phyloP scores from a whole-genome alignment of 2,888 invertebrate species.

The Drosophila kuntzei region DNA sequence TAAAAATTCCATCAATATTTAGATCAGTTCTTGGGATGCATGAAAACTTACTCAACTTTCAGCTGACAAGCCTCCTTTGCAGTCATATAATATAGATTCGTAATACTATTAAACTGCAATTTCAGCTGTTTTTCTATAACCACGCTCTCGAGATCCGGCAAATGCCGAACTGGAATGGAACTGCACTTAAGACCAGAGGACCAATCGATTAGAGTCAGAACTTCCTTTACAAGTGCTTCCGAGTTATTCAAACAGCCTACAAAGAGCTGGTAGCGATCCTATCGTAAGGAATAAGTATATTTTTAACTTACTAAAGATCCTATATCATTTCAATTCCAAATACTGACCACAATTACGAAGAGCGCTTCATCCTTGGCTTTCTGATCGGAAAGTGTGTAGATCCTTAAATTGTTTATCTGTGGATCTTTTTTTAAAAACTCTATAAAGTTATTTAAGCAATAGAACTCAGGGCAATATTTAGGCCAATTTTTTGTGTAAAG shows the following conservation, averaged over 20 bases:
- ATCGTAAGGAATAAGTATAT: neutral
- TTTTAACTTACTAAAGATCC: neutral
- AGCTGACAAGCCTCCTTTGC: slow-evolving; percentile 64
- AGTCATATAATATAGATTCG: slow-evolving; percentile 71
- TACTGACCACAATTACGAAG: slow-evolving; percentile 60
- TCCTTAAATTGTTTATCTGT: slow-evolving; percentile 33
- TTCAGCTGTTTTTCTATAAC: slow-evolving; percentile 69
- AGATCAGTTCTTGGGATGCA: accelerated
- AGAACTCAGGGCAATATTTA: slow-evolving; percentile 70
- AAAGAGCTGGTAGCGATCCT: slow-evolving; percentile 85
- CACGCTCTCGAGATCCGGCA: slow-evolving; percentile 64
- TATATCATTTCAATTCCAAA: neutral
- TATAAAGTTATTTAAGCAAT: slow-evolving; percentile 72
- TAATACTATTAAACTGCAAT: slow-evolving; percentile 65
- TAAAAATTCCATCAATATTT: neutral
- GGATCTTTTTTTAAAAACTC: slow-evolving; percentile 46
- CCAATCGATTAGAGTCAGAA: slow-evolving; percentile 82
- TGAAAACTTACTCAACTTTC: slow-evolving; percentile 64
- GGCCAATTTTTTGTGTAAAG: slow-evolving; percentile 61
- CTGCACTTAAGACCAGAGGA: slow-evolving; percentile 80
- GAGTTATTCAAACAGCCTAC: slow-evolving; percentile 71
- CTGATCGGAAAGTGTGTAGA: slow-evolving; percentile 38
- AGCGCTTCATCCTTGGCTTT: slow-evolving; percentile 55
- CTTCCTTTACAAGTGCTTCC: slow-evolving; percentile 54
- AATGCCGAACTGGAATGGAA: slow-evolving; percentile 71